A percentile compares a stretch with the other conserved stretches of the same genome.
Evolutionary conservation across 2,888 invertebrate species (phyloP).

Genomic region (Atherix ibis): DNA sequence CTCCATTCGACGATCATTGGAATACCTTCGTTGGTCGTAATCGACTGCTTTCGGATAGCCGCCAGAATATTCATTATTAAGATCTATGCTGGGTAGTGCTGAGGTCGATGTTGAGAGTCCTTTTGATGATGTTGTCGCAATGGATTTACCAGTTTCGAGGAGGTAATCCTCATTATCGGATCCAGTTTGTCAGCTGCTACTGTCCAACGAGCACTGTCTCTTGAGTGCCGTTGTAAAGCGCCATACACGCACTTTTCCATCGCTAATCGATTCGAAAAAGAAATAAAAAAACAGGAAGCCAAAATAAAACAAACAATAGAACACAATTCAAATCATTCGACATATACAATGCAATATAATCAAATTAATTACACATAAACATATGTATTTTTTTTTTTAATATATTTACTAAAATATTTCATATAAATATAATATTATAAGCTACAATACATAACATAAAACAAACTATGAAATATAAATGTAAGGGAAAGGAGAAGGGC

Average conservation of each 20-base stretch:
- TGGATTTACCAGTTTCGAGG: slow-evolving; percentile 4
- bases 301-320: slow-evolving; percentile 5
- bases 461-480: too few species aligned
- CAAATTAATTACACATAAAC: background rate
- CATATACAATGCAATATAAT: too few species aligned
- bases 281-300: slow-evolving; percentile 6
- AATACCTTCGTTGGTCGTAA: background rate
- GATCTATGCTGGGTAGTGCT: background rate
- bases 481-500: too few species aligned
- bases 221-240: slow-evolving; percentile 18
- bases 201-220: slow-evolving; percentile 17
- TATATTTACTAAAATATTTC: background rate
- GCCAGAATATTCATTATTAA: background rate
- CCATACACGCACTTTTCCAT: slow-evolving; percentile 21
- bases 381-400: background rate
- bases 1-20: background rate
- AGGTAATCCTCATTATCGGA: background rate
- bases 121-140: slow-evolving; percentile 7
- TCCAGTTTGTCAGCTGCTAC: slow-evolving; percentile 16
- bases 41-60: background rate
- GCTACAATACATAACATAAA: too few species aligned
- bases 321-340: slow-evolving; percentile 3
- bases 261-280: slow-evolving; percentile 11
- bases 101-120: slow-evolving; percentile 6
- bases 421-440: too few species aligned